Conservation (phyloP, 1,140 invertebrate species). For the Drosophila dunni region DNA sequence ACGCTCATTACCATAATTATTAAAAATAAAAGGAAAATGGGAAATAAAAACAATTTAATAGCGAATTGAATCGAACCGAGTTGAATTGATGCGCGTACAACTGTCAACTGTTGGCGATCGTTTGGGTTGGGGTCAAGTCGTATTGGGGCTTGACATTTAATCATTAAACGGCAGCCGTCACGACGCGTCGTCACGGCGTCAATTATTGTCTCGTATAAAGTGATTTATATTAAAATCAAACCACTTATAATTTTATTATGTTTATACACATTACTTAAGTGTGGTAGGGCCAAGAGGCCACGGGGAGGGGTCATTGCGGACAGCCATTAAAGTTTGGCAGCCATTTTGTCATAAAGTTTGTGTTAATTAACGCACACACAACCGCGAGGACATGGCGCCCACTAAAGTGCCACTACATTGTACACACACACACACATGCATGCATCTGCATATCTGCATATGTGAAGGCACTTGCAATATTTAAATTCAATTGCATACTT, state of each 20-base stretch:
- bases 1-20: constrained; percentile 22
- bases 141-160: constrained; percentile 37
- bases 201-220: constrained; percentile 77
- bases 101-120: not conserved
- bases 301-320: constrained; percentile 20
- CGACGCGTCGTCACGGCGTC: constrained; percentile 38
- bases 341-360: constrained; percentile 79
- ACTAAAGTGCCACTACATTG: constrained; percentile 14
- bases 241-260: constrained; percentile 80
- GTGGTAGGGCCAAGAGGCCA: not conserved
- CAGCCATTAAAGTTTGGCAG: constrained; percentile 59
- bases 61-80: not conserved
- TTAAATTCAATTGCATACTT: constrained; percentile 82
- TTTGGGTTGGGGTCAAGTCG: constrained; percentile 4
- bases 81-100: no score
- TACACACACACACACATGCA: not conserved
- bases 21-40: not conserved
- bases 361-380: constrained; percentile 75
- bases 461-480: constrained; percentile 71
- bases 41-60: constrained; percentile 1
- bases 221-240: constrained; percentile 83
- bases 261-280: constrained; percentile 47
- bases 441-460: not conserved
- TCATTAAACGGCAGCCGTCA: constrained; percentile 65
- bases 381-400: constrained; percentile 41